phyloP scores from a whole-genome alignment of 1,140 invertebrate genomes.

The Sinonovacula constricta region DNA sequence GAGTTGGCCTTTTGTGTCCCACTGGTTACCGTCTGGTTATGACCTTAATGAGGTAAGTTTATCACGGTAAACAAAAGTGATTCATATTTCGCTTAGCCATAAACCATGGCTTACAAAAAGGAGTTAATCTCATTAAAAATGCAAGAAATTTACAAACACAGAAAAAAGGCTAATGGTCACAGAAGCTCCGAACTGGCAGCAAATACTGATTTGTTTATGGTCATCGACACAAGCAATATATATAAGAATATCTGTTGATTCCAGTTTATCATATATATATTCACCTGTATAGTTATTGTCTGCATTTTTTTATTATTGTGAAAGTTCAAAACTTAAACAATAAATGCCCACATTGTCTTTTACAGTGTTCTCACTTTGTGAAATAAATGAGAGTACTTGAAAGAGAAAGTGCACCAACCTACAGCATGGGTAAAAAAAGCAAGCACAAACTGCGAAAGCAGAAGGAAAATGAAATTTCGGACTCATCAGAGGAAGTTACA shows the following conservation, averaged over 20 bases:
- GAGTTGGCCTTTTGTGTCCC: too few relatives aligned
- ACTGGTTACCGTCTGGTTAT: too few relatives aligned
- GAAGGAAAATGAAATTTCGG: slow-evolving; percentile 67
- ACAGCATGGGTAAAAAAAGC: slow-evolving; percentile 74
- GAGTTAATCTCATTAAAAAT: too few relatives aligned
- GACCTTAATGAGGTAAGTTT: too few relatives aligned
- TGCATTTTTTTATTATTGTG: too few relatives aligned
- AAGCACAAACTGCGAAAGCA: slow-evolving; percentile 69
- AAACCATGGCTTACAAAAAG: too few relatives aligned
- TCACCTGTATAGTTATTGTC: too few relatives aligned
- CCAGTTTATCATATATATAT: too few relatives aligned
- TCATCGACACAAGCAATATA: not conserved
- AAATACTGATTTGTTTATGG: not conserved
- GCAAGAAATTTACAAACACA: too few relatives aligned
- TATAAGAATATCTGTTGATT: not conserved
- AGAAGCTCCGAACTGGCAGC: not conserved
- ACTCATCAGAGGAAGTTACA: slow-evolving; percentile 69
- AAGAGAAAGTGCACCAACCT: slow-evolving; percentile 60
- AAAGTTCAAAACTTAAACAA: not conserved
- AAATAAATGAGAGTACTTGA: slow-evolving; percentile 73
- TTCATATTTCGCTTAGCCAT: too few relatives aligned
- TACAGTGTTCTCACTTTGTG: not conserved
- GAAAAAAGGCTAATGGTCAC: too few relatives aligned
- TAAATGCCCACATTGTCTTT: not conserved
- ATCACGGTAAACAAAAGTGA: too few relatives aligned